Conservation (phyloP, 2,888 invertebrate species). For the Parthenolecanium corni region DNA sequence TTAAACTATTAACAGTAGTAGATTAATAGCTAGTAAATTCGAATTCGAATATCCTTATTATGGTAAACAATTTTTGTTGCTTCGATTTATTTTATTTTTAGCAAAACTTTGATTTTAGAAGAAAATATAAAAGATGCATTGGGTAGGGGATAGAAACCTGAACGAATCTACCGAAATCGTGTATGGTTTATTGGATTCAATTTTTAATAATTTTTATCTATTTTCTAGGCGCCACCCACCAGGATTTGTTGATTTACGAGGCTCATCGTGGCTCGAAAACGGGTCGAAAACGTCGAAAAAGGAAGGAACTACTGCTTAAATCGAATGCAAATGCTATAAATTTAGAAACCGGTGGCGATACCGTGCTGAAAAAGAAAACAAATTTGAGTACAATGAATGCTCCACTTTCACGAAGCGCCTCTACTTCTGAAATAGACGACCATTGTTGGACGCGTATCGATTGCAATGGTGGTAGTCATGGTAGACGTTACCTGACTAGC, state of each 20-base stretch:
- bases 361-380: not conserved
- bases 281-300: slow-evolving; percentile 42
- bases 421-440: slow-evolving; percentile 33
- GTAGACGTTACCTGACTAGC: not conserved
- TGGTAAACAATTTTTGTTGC: too few species aligned
- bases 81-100: too few species aligned
- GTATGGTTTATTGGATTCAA: too few species aligned
- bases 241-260: slow-evolving; percentile 48
- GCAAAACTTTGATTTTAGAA: too few species aligned
- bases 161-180: too few species aligned
- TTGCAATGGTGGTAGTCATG: not conserved
- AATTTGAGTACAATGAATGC: not conserved
- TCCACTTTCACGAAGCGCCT: slow-evolving; percentile 19
- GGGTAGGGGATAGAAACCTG: too few species aligned
- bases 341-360: slow-evolving; percentile 37
- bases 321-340: slow-evolving; percentile 29
- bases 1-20: too few species aligned
- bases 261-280: slow-evolving; percentile 37
- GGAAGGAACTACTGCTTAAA: slow-evolving; percentile 37
- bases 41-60: too few species aligned
- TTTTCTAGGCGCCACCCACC: slow-evolving; percentile 40
- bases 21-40: too few species aligned
- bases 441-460: slow-evolving; percentile 13
- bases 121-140: too few species aligned
- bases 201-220: too few species aligned